Conservation (phyloP, 2,113 vertebrate species). For the Recurvirostra avosetta region DNA sequence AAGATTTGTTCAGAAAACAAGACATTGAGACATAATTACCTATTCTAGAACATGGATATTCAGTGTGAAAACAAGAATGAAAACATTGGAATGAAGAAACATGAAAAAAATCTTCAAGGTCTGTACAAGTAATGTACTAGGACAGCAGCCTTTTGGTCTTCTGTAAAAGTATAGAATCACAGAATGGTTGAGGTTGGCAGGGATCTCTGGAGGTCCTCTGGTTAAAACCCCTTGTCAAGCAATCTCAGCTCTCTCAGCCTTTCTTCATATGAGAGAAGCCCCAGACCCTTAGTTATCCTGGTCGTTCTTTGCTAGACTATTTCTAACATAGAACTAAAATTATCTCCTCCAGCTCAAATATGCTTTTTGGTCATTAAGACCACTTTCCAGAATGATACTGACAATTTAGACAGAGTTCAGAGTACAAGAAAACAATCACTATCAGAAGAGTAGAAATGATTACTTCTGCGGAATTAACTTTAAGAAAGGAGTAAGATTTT, state of each 20-base stretch:
- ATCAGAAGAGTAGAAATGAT: background rate
- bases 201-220: background rate
- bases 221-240: background rate
- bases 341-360: background rate
- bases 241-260: background rate
- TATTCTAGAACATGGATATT: background rate
- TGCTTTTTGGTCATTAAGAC: background rate
- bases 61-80: background rate
- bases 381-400: background rate
- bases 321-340: background rate
- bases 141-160: background rate
- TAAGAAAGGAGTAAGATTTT: background rate
- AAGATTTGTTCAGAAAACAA: background rate
- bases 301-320: background rate
- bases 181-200: background rate
- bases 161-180: background rate
- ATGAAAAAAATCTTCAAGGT: background rate
- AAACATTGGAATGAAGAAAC: background rate
- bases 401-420: background rate
- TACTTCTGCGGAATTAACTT: background rate
- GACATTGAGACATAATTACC: background rate
- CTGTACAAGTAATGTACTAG: background rate
- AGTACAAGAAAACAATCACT: background rate
- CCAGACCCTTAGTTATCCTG: background rate
- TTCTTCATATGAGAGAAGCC: rapidly evolving